Base-by-base conservation (phyloP, 2,113 vertebrate species). In the Scartelaos histophorus region DNA sequence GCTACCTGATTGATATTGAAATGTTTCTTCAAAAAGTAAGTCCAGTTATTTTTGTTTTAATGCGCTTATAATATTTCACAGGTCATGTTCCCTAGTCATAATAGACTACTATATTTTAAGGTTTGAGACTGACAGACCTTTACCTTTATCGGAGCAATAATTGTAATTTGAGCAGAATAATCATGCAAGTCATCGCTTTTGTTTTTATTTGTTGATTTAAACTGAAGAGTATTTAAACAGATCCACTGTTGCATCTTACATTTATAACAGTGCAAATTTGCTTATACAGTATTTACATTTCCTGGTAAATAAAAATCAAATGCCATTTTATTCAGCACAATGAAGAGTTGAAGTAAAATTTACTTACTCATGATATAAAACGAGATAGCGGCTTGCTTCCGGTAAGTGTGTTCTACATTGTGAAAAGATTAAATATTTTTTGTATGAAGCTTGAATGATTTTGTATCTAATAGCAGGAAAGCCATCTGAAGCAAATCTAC, bases 251-350 rank as follows among this genome's bases (percentile, higher is more conserved):
- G 82, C 90, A 92, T 86, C 92, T 15, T 43, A 70, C 71, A 71
- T 84, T 79, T 82, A 80, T 89, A 73, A 86, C 65, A 82, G 64
- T 70, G 69, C 4, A 22, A 70, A 65, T 69, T 66, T 75, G 70
- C 43, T 67, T 21, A 71, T 66, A 74, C 49, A 7, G 49, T 91
- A 91, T 89, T 83, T 91, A 92, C 87, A 93, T 15, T 66, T 62
- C 29, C 7, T 45, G 22, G 9, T 12, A 45, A n/a, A 46, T 19
- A 45, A 45, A 66, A 46, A 6, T 53, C 10, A 22, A 66, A 35
- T 38, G 16, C 25, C 34, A 24, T 13, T 57, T 58, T 24, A 58
- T 62, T 62, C n/a, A 17, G 29, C 60, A 11, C 15, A 19, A n/a
- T 62, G 2, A 62, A 38, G 10, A 34, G 9, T 19, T 16, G 13